Evolutionary conservation across 2,113 vertebrate genomes (phyloP), one percentile per base, ranked within the genome.

Genomic region (Thymallus thymallus): DNA sequence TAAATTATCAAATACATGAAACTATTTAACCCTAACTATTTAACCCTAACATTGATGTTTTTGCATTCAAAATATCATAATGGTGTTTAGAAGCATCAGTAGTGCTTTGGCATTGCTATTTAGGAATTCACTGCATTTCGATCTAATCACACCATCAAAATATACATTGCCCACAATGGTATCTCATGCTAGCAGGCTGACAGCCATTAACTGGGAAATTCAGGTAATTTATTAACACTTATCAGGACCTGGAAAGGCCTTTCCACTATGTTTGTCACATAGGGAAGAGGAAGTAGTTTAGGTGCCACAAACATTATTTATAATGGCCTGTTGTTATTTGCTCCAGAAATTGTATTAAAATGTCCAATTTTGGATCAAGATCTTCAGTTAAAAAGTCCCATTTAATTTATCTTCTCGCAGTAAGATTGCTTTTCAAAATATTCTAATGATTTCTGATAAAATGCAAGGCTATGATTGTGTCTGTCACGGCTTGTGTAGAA

Each of bases 61-160:
- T n/a, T n/a, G n/a, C n/a, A n/a, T n/a, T 26, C 26, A 26, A 26
- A 26, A 26, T 2, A 26, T 26, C 26, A 26, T 26, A 1, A 26
- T 26, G 26, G 26, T 26, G 26, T 26, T 26, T 26, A 26, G 1
- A 26, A 26, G 26, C 26, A 96, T 96, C 94, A 94, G 94, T 10
- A 92, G 93, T 93, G 30, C 35, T 91, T 93, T 91, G 92, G 92
- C 93, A 90, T 91, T 91, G 92, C 94, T 95, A 94, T 95, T 95
- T 96, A 95, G 95, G 93, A 96, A 95, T 95, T 95, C 94, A 94
- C 90, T 89, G 92, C 94, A 92, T 95, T 95, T 95, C 94, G 94
- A 95, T 96, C 95, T 95, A 96, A 96, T 96, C 95, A 93, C 91
- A 91, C 94, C 94, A 96, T 96, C 94, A 94, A 95, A 96, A 96